Base-by-base conservation (phyloP, 2,113 vertebrate genomes). In the Perca fluviatilis region DNA sequence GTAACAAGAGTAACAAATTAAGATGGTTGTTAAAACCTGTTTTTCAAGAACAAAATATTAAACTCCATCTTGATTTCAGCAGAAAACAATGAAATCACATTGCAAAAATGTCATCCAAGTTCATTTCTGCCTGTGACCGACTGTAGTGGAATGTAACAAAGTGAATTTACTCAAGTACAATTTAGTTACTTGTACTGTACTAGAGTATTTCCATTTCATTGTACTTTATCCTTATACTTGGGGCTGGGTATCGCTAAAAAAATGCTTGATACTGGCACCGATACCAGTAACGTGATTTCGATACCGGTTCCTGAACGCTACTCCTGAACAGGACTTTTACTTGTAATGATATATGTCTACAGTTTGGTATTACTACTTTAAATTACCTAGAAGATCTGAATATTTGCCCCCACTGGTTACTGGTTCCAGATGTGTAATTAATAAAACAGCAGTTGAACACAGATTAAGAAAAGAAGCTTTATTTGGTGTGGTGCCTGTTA, bases 401-500 rank as follows among this genome's bases (percentile, higher is more conserved):
- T 12, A 30, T 18, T 46, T 36, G 11, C 16, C 40, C 10, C 6
- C 43, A 53, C 19, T 27, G 10, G n/a, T 65, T 58, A 9, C 19
- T 27, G 10, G n/a, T 65, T 58, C 6, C 6, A 43, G 58, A 58
- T 18, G 16, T 57, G 46, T 33, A 57, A 50, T 16, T 2, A 74
- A 79, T 50, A 23, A 71, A 67, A 61, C 6, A 66, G 25, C 14
- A 40, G 25, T 66, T 84, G 67, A 60, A 70, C 64, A 51, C 53
- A 18, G 65, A 66, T 88, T 49, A 69, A 76, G 69, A 87, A 90
- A 85, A 77, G 46, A 84, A 69, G 54, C 51, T 92, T 93, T 93
- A 94, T 93, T 94, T 93, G 68, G 71, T 85, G 82, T 86, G 80
- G 85, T 90, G 75, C 62, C 83, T 74, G 72, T 84, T 85, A 91